Conservation (phyloP, 2,113 vertebrate genomes). For the Orcinus orca region DNA sequence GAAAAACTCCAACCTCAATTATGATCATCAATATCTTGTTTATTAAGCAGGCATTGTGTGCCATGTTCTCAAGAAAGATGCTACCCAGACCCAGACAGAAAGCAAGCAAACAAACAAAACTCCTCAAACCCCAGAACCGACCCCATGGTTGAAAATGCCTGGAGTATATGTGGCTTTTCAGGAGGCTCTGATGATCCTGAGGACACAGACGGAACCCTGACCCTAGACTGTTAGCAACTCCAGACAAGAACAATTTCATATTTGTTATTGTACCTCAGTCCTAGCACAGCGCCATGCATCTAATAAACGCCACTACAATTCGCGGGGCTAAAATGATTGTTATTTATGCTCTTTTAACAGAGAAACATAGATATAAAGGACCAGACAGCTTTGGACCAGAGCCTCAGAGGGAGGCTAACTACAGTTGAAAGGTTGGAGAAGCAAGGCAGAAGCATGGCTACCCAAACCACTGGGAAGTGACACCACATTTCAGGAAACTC, state of each 20-base stretch:
- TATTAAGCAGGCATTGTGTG: neutral
- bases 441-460: neutral
- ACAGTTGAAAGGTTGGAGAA: neutral
- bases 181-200: neutral
- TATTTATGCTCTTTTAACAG: neutral
- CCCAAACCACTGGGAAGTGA: neutral
- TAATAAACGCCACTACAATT: neutral
- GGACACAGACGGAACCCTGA: neutral
- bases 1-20: neutral
- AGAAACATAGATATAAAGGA: neutral
- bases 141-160: neutral
- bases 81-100: neutral
- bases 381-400: neutral
- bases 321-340: fast-evolving
- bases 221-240: neutral
- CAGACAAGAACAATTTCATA: neutral
- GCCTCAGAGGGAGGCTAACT: neutral
- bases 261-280: neutral
- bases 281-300: neutral
- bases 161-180: neutral
- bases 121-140: neutral
- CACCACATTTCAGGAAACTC: neutral
- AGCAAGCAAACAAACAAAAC: neutral
- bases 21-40: neutral
- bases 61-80: neutral